Evolutionary conservation across 2,797 vertebrate species (phyloP), one percentile per base, ranked within the genome.

Genomic region (Graptemys geographica): DNA sequence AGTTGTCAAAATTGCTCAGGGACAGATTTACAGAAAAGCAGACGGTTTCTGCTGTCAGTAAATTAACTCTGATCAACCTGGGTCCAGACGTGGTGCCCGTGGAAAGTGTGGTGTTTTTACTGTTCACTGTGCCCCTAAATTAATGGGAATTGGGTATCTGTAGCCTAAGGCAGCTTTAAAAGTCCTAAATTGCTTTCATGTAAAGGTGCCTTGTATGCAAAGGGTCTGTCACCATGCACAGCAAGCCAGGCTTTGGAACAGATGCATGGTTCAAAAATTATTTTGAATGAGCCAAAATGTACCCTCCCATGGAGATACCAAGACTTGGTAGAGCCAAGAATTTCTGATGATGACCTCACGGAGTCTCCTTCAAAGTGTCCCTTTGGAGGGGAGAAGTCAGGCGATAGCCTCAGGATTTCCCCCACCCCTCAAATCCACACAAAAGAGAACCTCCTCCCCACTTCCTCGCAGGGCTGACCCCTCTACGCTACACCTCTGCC

Each of bases 1-100:
- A 78, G 69, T 76, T 89, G 81, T 86, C 82, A 86, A 86, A 81
- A 93, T 86, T 83, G 56, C 82, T 79, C 57, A 90, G 79, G 57
- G 83, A 55, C 52, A 83, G 72, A 90, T 93, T 87, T 90, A 87
- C 82, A 80, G 56, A 49, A 37, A 33, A 79, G 47, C 28, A n/a
- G n/a, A 57, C 28, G 1, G 51, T 87, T 56, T 74, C 51, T 90
- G 37, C 33, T 23, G 49, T 79, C 51, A 44, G 84, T 83, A 74
- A 74, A 90, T 72, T 80, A 87, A 41, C 52, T 23, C 57, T 59
- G 44, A n/a, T 37, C 72, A 90, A 76, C 59, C 80, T 80, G 78
- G 84, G 56, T 19, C 23, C 21, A 84, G 9, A 55, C 3, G 10
- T 8, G 31, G 18, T 12, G 56, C 15, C 31, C n/a, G 7, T 65